phyloP scores from a whole-genome alignment of 1,140 invertebrate genomes.

The Pseudomyrmex sp. region DNA sequence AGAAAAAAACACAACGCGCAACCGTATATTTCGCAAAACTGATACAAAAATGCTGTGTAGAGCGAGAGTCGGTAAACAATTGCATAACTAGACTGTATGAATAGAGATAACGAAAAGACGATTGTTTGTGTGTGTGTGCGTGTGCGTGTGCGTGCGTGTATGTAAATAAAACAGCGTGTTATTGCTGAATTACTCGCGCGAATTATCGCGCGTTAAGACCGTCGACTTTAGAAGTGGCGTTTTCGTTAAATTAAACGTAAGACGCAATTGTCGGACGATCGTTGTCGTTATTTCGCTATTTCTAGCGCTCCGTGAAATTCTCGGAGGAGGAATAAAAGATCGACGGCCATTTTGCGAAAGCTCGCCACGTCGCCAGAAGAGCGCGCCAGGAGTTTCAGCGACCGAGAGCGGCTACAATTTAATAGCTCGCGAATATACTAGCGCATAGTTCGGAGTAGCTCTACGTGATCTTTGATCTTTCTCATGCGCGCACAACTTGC shows the following conservation, averaged over 20 bases:
- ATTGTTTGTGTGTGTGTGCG: neutral
- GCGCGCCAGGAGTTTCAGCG: constrained; percentile 35
- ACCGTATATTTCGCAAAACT: too few species aligned
- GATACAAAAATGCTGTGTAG: too few species aligned
- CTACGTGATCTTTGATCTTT: neutral
- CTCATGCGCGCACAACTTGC: too few species aligned
- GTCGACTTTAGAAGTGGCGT: neutral
- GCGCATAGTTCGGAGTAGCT: constrained; percentile 5
- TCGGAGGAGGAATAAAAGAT: constrained; percentile 51
- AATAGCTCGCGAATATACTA: constrained; percentile 4
- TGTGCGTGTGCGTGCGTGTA: too few species aligned
- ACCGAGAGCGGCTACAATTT: constrained; percentile 14
- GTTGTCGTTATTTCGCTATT: constrained; percentile 39
- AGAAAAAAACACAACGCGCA: neutral
- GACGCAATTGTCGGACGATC: neutral
- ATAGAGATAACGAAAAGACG: neutral
- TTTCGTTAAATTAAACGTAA: constrained; percentile 12
- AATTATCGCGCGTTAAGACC: neutral
- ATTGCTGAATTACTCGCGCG: too few species aligned
- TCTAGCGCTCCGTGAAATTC: constrained; percentile 32
- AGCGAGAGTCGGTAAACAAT: neutral
- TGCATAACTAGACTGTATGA: neutral
- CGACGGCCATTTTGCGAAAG: constrained; percentile 66
- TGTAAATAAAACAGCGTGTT: neutral
- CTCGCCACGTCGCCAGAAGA: constrained; percentile 50